Percentiles rank a stretch among this genome's conserved stretches.
Evolutionary conservation across 2,797 vertebrate genomes (phyloP).

Genomic region (Gambelia wislizenii): DNA sequence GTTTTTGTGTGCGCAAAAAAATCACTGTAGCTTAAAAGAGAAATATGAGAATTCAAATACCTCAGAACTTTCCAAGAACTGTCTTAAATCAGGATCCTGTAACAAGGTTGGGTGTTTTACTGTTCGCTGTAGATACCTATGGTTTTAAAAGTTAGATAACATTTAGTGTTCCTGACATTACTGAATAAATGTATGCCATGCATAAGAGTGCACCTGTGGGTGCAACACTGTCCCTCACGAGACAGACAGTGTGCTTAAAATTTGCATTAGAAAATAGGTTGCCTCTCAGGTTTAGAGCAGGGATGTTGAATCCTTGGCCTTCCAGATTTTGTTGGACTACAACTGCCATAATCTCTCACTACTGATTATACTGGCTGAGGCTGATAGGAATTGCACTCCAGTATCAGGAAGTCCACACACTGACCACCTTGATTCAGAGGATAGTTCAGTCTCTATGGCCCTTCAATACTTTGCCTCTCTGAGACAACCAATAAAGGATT

Average conservation of each 20-base stretch:
- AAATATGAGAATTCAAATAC: conserved; percentile 76
- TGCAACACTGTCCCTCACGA: not conserved
- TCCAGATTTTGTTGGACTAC: not conserved
- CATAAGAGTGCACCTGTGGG: not conserved
- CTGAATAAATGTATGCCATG: conserved; percentile 18
- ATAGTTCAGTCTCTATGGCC: conserved; percentile 9
- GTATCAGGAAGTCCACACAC: not conserved
- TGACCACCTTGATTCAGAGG: not conserved
- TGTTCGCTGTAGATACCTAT: conserved; percentile 94
- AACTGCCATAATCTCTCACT: not conserved
- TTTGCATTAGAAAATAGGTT: not conserved
- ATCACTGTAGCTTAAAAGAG: conserved; percentile 18
- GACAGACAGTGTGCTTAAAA: not conserved
- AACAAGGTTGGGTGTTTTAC: conserved; percentile 94
- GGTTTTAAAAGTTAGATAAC: conserved; percentile 66
- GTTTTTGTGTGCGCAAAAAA: conserved; percentile 18
- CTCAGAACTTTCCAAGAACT: conserved; percentile 96
- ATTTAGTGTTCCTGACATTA: conserved; percentile 26
- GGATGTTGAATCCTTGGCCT: not conserved
- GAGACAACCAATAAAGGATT: conserved; percentile 2
- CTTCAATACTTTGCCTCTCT: conserved; percentile 21
- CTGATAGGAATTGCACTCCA: not conserved
- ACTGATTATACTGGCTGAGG: not conserved
- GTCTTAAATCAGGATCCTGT: conserved; percentile 94
- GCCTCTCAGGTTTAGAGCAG: not conserved